Evolutionary conservation across 2,113 vertebrate genomes (phyloP).

Genomic region (Sprattus sprattus): DNA sequence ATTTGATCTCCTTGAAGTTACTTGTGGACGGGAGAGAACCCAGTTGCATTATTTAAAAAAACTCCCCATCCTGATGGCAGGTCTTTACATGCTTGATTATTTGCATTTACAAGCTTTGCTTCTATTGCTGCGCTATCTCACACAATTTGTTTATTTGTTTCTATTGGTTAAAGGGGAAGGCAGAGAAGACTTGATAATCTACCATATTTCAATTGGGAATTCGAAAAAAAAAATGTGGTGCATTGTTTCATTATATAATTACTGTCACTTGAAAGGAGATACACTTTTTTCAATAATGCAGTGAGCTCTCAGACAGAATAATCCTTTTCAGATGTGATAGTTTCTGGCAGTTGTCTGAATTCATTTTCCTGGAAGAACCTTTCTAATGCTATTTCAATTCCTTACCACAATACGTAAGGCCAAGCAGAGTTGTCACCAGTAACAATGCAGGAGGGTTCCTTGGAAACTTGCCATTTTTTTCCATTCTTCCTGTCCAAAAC

Average conservation of each 20-base stretch:
- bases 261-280: not conserved
- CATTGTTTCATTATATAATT: not conserved
- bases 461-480: not conserved
- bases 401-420: not conserved
- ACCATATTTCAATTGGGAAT: not conserved
- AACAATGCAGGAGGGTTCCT: not conserved
- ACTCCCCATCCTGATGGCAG: not conserved
- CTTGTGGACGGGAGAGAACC: not conserved
- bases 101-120: not conserved
- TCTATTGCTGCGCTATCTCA: not conserved
- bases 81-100: not conserved
- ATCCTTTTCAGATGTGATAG: not conserved
- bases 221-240: not conserved
- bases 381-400: slow-evolving; percentile 3
- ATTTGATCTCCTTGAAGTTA: not conserved
- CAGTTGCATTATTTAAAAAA: slow-evolving; percentile 11
- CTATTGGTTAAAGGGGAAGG: not conserved
- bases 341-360: slow-evolving; percentile 15
- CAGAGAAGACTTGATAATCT: not conserved
- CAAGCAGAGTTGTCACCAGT: not conserved
- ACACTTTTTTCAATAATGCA: slow-evolving; percentile 5
- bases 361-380: slow-evolving; percentile 3
- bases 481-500: not conserved
- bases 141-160: not conserved
- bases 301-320: slow-evolving; percentile 5